Conservation (phyloP, 2,113 vertebrate species). For the Numenius arquata region DNA sequence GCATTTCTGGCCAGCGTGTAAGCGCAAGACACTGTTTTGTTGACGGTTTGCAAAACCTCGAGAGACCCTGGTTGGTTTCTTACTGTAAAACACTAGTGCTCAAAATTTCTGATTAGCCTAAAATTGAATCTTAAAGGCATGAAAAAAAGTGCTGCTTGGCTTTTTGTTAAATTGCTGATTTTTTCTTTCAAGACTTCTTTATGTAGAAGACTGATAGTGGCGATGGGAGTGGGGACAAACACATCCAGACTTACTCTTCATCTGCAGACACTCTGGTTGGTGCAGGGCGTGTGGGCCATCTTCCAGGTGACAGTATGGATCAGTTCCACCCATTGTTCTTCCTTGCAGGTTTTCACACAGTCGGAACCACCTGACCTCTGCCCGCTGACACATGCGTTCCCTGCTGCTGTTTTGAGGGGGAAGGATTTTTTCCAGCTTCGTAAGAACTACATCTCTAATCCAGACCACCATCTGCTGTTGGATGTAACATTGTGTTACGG, state of each 20-base stretch:
- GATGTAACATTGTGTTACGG: constrained; percentile 61
- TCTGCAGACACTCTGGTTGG: fast-evolving
- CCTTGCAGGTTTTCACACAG: constrained; percentile 86
- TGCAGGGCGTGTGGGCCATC: fast-evolving
- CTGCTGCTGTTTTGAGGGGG: background rate
- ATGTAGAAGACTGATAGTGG: background rate
- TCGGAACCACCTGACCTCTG: constrained; percentile 85
- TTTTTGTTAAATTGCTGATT: background rate
- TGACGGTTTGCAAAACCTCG: background rate
- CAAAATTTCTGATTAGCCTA: background rate
- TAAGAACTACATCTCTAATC: constrained; percentile 51
- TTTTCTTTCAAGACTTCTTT: background rate
- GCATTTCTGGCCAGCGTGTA: fast-evolving
- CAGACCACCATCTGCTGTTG: constrained; percentile 60
- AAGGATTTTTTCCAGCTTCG: constrained; percentile 14
- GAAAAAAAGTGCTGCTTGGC: background rate
- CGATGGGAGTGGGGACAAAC: background rate
- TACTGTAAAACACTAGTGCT: background rate
- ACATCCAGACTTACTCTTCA: background rate
- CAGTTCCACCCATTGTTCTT: fast-evolving
- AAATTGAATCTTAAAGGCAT: background rate
- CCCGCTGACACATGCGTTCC: constrained; percentile 71
- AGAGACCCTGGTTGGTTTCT: background rate
- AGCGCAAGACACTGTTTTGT: background rate
- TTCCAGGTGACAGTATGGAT: background rate